Conservation (phyloP, 2,888 invertebrate genomes). For the Thereva unica region DNA sequence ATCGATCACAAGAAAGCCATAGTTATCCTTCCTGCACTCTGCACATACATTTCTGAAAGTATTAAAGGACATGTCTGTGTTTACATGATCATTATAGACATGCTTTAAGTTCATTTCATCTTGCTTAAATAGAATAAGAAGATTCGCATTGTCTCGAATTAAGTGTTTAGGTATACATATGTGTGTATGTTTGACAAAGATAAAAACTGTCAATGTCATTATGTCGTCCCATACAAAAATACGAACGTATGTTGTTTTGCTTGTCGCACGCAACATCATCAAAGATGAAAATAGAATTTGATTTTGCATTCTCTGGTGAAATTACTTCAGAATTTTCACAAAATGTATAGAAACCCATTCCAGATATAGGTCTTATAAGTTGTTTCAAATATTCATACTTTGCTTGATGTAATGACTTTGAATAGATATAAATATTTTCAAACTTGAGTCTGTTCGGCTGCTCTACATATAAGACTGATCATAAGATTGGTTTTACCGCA, state of each 20-base stretch:
- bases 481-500: slow-evolving; percentile 53
- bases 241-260: no score
- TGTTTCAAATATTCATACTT: slow-evolving; percentile 35
- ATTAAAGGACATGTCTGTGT: slow-evolving; percentile 44
- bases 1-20: slow-evolving; percentile 48
- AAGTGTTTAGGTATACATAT: slow-evolving; percentile 53
- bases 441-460: slow-evolving; percentile 50
- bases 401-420: slow-evolving; percentile 47
- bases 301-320: slow-evolving; percentile 22
- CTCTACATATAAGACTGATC: slow-evolving; percentile 46
- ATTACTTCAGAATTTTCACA: slow-evolving; percentile 30
- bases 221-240: slow-evolving; percentile 34
- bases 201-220: slow-evolving; percentile 50
- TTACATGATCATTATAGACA: slow-evolving; percentile 38
- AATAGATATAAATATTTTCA: slow-evolving; percentile 44
- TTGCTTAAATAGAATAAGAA: slow-evolving; percentile 51
- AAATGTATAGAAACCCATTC: slow-evolving; percentile 22
- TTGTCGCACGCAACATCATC: no score
- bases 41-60: slow-evolving; percentile 48
- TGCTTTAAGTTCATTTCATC: slow-evolving; percentile 51
- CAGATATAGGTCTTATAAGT: slow-evolving; percentile 34
- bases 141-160: slow-evolving; percentile 51
- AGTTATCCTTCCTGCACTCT: slow-evolving; percentile 48
- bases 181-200: slow-evolving; percentile 50
- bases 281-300: no score